Conservation (phyloP, 1,140 invertebrate species). For the Leptoteleia sp. region DNA sequence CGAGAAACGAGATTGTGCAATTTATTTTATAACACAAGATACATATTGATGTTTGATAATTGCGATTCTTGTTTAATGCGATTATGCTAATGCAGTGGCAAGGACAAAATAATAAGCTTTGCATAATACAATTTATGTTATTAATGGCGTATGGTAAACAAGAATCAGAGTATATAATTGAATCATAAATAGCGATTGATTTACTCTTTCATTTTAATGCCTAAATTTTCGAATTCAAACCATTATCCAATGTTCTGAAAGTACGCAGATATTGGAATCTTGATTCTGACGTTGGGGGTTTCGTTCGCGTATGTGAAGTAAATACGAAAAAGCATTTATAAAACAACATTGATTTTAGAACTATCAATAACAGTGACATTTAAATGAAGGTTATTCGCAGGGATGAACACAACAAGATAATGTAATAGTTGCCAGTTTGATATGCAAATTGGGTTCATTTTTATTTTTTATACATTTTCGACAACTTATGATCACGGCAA, state of each 20-base stretch:
- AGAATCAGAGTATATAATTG: background rate
- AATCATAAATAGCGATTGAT: constrained; percentile 5
- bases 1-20: background rate
- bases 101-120: constrained; percentile 27
- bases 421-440: too few relatives aligned
- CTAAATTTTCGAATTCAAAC: constrained; percentile 7
- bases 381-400: too few relatives aligned
- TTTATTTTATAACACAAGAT: constrained; percentile 13
- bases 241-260: background rate
- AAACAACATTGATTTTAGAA: background rate
- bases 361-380: background rate
- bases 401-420: too few relatives aligned
- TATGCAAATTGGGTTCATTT: too few relatives aligned
- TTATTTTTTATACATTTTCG: too few relatives aligned
- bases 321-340: background rate
- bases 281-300: background rate
- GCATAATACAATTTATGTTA: constrained; percentile 33
- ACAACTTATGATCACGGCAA: too few relatives aligned
- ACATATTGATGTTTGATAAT: constrained; percentile 26
- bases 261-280: background rate
- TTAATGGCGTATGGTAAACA: constrained; percentile 14
- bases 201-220: constrained; percentile 25
- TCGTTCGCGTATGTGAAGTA: background rate
- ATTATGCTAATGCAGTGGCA: constrained; percentile 17
- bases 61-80: constrained; percentile 17